phyloP scores from a whole-genome alignment of 2,113 vertebrate species.

The Vulpes vulpes region DNA sequence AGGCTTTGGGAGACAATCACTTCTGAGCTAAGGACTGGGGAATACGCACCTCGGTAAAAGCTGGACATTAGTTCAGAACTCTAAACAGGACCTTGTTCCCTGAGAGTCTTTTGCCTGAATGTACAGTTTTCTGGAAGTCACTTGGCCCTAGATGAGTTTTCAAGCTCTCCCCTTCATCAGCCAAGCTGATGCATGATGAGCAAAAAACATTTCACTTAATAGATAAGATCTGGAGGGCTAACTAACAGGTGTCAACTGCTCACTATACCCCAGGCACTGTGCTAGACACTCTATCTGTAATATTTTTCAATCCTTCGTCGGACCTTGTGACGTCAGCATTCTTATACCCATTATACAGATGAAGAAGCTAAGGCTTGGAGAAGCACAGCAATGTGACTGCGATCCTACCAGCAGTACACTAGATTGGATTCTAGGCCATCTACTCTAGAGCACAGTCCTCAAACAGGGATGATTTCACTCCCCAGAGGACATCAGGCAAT shows the following conservation, averaged over 20 bases:
- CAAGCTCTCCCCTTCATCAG: neutral
- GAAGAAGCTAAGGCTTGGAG: neutral
- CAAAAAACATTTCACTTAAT: neutral
- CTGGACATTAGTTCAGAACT: neutral
- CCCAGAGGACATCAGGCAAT: too few species aligned
- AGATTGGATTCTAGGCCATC: neutral
- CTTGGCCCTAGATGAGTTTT: neutral
- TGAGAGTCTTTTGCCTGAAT: neutral
- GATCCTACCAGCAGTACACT: rapidly evolving
- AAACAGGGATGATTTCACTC: neutral
- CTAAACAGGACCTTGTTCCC: neutral
- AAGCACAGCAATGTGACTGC: rapidly evolving
- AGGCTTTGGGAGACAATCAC: rapidly evolving
- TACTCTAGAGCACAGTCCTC: neutral
- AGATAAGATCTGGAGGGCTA: neutral
- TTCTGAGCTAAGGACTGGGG: neutral
- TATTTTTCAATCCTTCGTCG: neutral
- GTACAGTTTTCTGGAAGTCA: neutral
- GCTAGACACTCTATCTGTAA: neutral
- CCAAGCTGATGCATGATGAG: neutral
- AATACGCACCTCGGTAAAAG: neutral
- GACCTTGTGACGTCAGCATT: neutral
- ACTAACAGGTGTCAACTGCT: neutral
- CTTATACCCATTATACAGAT: neutral
- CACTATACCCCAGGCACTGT: neutral